Conservation (phyloP, 2,888 invertebrate genomes). For the Apoda limacodes region DNA sequence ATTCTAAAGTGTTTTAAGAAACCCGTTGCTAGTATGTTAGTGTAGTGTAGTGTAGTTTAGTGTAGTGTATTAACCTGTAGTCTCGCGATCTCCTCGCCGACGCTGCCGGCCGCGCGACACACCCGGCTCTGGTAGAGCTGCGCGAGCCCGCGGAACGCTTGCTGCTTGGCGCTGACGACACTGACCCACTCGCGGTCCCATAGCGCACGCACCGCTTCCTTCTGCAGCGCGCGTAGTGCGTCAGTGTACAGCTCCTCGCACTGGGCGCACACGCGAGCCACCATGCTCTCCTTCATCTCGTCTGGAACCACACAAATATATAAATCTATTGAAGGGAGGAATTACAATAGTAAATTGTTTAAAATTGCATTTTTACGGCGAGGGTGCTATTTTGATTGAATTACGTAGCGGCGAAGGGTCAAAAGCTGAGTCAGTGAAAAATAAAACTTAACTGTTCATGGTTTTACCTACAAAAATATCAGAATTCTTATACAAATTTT, state of each 20-base stretch:
- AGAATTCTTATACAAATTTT: too few species aligned
- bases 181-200: constrained; percentile 93
- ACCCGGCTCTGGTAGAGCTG: constrained; percentile 91
- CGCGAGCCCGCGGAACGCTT: constrained; percentile 88
- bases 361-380: too few species aligned
- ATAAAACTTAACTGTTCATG: too few species aligned
- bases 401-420: too few species aligned
- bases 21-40: too few species aligned
- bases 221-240: constrained; percentile 86
- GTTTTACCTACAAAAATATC: too few species aligned
- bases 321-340: too few species aligned
- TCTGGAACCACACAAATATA: constrained; percentile 63
- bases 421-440: too few species aligned
- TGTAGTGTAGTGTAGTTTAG: too few species aligned
- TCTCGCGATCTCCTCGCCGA: constrained; percentile 93
- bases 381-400: too few species aligned
- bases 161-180: constrained; percentile 83
- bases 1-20: too few species aligned
- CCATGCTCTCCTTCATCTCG: constrained; percentile 93
- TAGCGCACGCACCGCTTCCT: constrained; percentile 82
- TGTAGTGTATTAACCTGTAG: constrained; percentile 78
- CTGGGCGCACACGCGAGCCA: constrained; percentile 93
- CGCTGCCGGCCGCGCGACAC: constrained; percentile 79
- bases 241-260: constrained; percentile 96
- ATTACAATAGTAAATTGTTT: too few species aligned